A percentile compares a stretch with the other conserved stretches of the same genome.
These are phyloP conservation scores for Anser cygnoides DNA, from an alignment of 2,113 vertebrate genomes.

Conservation along the genomic window DNA sequence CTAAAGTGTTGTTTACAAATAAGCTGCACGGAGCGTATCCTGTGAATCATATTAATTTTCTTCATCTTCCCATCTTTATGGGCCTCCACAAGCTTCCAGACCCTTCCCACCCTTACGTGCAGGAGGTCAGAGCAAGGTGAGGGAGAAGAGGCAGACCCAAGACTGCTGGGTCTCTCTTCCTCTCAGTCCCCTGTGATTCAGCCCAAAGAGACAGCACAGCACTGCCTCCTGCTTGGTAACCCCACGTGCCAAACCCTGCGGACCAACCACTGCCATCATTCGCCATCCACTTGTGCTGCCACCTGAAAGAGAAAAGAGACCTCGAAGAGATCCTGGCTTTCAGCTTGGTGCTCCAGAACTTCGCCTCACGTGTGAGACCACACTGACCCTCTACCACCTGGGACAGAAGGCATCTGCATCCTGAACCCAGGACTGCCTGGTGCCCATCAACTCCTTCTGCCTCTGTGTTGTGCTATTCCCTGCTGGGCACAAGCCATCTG, in stretches of 20 bases:
- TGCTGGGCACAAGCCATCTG: background rate
- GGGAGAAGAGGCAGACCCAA: background rate
- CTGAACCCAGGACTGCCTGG: background rate
- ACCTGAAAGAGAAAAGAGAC: background rate
- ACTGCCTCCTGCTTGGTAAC: background rate
- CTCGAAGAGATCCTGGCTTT: background rate
- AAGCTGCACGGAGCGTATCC: background rate
- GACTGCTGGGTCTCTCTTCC: background rate
- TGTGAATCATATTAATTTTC: background rate
- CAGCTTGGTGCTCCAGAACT: accelerated
- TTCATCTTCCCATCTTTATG: background rate
- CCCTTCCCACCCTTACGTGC: background rate
- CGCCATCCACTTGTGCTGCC: background rate
- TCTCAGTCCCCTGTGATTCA: background rate
- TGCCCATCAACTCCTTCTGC: background rate
- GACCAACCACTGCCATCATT: background rate
- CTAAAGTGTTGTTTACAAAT: background rate
- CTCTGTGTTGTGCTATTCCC: background rate
- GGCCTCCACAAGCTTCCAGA: background rate
- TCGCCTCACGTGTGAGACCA: accelerated
- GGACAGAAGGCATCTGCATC: background rate
- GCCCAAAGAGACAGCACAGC: background rate
- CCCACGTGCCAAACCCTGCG: background rate
- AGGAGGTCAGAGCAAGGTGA: background rate
- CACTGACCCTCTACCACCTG: background rate